Evolutionary conservation across 2,797 vertebrate genomes (phyloP).

Genomic region (Smutsia gigantea): DNA sequence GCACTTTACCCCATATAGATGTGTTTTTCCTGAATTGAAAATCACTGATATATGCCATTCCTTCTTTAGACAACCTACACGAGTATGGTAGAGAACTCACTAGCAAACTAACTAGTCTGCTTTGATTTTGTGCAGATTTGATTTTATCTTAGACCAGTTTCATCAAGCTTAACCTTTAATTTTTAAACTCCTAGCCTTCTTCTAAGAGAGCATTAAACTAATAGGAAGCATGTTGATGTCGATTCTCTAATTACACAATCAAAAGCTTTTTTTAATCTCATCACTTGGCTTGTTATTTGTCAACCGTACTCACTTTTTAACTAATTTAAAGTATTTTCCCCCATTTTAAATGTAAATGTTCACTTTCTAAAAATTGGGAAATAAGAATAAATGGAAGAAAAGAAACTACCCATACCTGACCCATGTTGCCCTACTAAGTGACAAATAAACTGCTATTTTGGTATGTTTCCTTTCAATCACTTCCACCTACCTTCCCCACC

Average conservation of each 20-base stretch:
- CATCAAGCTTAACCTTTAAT: conserved; percentile 37
- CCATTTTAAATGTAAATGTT: conserved; percentile 29
- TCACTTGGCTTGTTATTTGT: conserved; percentile 1
- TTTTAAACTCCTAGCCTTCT: conserved; percentile 35
- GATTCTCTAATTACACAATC: conserved; percentile 38
- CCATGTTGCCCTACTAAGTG: not conserved
- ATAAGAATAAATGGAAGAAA: conserved; percentile 22
- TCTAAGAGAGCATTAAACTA: conserved; percentile 29
- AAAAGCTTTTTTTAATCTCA: not conserved
- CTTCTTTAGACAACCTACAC: not conserved
- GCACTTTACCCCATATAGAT: not conserved
- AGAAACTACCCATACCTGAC: not conserved
- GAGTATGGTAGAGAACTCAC: conserved; percentile 16
- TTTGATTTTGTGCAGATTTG: conserved; percentile 62
- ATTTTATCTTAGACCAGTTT: conserved; percentile 63
- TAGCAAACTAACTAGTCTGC: conserved; percentile 30
- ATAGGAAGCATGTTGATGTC: conserved; percentile 10
- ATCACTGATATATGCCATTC: not conserved
- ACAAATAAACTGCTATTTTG: not conserved
- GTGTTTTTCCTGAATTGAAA: not conserved
- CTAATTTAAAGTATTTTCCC: conserved; percentile 26
- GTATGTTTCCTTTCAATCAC: not conserved
- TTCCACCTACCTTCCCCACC: not conserved
- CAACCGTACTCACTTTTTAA: not conserved
- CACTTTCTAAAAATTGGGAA: conserved; percentile 46